Conservation (phyloP, 2,797 vertebrate genomes). For the Gallinago solitaria region DNA sequence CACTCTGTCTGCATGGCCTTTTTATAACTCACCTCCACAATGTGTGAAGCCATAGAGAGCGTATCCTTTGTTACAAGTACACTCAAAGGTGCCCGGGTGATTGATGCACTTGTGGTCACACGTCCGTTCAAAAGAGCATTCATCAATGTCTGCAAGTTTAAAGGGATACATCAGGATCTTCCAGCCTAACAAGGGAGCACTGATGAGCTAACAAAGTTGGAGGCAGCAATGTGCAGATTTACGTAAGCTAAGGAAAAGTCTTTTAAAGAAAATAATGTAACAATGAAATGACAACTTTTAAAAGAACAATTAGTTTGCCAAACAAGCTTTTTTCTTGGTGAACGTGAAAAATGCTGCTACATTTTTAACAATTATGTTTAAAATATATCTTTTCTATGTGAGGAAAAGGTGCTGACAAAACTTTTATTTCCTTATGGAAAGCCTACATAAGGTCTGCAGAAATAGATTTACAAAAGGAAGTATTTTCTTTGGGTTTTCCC, state of each 20-base stretch:
- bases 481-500: background rate
- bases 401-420: background rate
- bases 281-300: background rate
- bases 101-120: constrained; percentile 97
- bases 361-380: background rate
- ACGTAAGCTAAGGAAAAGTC: background rate
- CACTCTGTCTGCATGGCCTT: background rate
- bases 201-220: background rate
- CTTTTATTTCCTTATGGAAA: background rate
- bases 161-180: constrained; percentile 38
- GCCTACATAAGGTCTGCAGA: background rate
- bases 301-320: background rate
- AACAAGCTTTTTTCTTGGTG: background rate
- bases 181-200: background rate
- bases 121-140: constrained; percentile 94
- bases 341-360: background rate
- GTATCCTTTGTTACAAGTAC: constrained; percentile 91
- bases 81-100: constrained; percentile 90
- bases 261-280: background rate
- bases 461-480: background rate
- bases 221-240: background rate
- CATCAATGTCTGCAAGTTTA: constrained; percentile 91
- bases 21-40: constrained; percentile 90
- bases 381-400: background rate
- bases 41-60: constrained; percentile 93